Base-by-base conservation (phyloP, 2,888 invertebrate genomes). In the Sympetrum striolatum region DNA sequence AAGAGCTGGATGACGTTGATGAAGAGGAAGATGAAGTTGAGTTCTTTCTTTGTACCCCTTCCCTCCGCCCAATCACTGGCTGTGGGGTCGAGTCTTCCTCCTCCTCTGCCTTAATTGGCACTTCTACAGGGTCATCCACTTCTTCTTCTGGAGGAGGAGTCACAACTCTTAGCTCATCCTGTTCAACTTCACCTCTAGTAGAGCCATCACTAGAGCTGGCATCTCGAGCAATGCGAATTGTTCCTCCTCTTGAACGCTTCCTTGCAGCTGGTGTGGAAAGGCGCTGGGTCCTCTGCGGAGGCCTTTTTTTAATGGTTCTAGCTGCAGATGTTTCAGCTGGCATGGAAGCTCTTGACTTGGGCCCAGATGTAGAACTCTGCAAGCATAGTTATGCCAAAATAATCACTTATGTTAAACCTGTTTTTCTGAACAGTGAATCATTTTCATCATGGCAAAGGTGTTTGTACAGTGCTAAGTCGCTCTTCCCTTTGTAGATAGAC, bases 151-250 rank as follows among this genome's bases (percentile, higher is more conserved):
- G 86, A 60, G 86, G 60, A 37, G 86, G 60, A 31, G 86, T 86
- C 37, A 64, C 60, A 53, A 86, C 86, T 14, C 60, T 60, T 8
- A 86, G 60, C 12, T 86, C 86, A 37, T 86, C 86, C 14, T 37
- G 86, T 12, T 86, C 86, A 22, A 22, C 86, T 22, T 86, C 86
- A 12, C 86, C 86, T 37, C 60, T 86, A 10, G 60, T 60, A 2
- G 86, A 86, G 12, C 86, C 86, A 60, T 86, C 86, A 37, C 86
- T 86, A 37, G 86, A 86, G 22, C 86, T 86, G 31, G 86, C 86
- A 60, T 86, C 86, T 14, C 37, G 15, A 8, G 86, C 37, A 64
- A 86, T 18, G 64, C 86, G 86, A 64, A 86, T n/a, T 8, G 60
- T 86, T n/a, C 86, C 60, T n/a, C 60, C 86, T 37, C 86, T 37